These are phyloP conservation scores for Drosophila bocqueti DNA, from an alignment of 1,140 invertebrate species.

Conservation along the genomic window DNA sequence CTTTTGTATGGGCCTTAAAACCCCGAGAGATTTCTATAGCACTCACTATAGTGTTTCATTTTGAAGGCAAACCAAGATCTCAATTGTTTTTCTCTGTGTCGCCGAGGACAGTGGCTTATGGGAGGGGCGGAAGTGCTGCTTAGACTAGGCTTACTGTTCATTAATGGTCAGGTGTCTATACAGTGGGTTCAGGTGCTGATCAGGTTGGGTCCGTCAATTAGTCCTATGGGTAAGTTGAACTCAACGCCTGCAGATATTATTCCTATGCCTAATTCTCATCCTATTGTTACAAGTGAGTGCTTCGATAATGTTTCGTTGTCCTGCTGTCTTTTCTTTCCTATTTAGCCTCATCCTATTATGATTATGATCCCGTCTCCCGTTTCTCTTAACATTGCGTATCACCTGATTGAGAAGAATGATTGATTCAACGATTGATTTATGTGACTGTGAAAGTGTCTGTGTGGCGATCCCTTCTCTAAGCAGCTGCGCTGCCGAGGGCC, in stretches of 20 bases:
- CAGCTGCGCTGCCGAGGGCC: conserved; percentile 75
- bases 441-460: conserved; percentile 6
- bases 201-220: conserved; percentile 40
- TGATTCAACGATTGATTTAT: conserved; percentile 32
- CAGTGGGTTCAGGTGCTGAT: conserved; percentile 26
- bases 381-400: conserved; percentile 64
- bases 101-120: background rate
- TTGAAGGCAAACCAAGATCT: background rate
- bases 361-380: conserved; percentile 25
- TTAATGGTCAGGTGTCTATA: conserved; percentile 45
- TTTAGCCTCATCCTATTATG: conserved; percentile 41
- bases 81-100: conserved; percentile 2
- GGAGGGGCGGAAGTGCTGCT: conserved; percentile 19
- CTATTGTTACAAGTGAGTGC: conserved; percentile 28
- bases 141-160: conserved; percentile 39
- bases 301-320: conserved; percentile 40
- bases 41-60: too few species aligned
- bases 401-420: conserved; percentile 61
- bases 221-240: conserved; percentile 45
- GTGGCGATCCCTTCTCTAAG: conserved; percentile 38
- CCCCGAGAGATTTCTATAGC: background rate
- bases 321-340: conserved; percentile 22
- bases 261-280: conserved; percentile 23
- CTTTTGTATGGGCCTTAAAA: too few species aligned
- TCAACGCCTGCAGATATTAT: conserved; percentile 35